These are phyloP conservation scores for Eupithecia subfuscata DNA, from an alignment of 2,888 invertebrate species.

Conservation along the genomic window DNA sequence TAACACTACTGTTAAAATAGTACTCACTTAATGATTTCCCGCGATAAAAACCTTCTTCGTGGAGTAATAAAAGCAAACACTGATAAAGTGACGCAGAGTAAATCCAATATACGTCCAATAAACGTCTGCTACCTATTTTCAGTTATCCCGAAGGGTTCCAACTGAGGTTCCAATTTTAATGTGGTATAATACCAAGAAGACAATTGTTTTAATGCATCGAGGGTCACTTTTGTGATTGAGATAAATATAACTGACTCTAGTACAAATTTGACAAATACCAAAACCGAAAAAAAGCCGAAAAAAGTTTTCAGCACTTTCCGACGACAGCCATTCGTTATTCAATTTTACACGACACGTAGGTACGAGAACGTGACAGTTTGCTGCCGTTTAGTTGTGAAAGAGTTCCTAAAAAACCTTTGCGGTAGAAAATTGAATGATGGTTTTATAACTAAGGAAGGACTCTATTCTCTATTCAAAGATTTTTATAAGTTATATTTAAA, in stretches of 20 bases:
- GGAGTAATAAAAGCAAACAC: conserved; percentile 43
- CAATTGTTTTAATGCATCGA: not conserved
- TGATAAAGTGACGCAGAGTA: conserved; percentile 50
- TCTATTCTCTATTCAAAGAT: not conserved
- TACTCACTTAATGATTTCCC: not conserved
- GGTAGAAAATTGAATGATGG: not conserved
- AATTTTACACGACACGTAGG: not conserved
- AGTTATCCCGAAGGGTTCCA: conserved; percentile 42
- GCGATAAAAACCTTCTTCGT: conserved; percentile 20
- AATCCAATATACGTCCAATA: conserved; percentile 59
- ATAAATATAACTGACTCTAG: not conserved
- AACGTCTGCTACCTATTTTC: conserved; percentile 40
- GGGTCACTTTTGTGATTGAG: not conserved
- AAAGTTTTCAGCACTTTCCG: not conserved
- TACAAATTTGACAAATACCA: not conserved
- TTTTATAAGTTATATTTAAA: too few relatives aligned
- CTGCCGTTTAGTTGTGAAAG: not conserved
- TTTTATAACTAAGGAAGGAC: not conserved
- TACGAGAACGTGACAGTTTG: not conserved
- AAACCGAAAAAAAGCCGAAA: not conserved
- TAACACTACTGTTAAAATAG: not conserved
- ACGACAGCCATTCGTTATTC: too few relatives aligned
- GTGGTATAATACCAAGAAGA: conserved; percentile 6
- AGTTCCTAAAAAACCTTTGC: not conserved
- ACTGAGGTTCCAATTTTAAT: conserved; percentile 33